Conservation (phyloP, 2,888 invertebrate genomes). For the Hirtodrosophila duncani region DNA sequence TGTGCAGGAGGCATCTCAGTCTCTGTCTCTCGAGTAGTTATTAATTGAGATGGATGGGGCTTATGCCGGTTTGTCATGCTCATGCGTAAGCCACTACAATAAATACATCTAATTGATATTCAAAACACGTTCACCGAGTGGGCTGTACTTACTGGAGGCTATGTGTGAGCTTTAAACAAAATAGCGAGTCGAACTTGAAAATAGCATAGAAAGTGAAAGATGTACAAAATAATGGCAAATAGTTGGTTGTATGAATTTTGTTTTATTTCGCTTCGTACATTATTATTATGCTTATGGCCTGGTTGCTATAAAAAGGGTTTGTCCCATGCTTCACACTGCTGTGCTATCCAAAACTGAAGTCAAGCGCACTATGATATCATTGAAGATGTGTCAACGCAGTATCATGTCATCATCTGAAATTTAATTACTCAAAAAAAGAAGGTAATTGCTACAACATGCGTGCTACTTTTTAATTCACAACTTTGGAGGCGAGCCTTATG, state of each 20-base stretch:
- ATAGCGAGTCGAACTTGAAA: constrained; percentile 53
- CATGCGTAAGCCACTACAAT: constrained; percentile 9
- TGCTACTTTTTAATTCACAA: constrained; percentile 38
- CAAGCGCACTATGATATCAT: constrained; percentile 29
- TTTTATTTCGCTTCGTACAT: no score
- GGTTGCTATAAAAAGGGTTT: constrained; percentile 49
- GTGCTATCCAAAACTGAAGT: no score
- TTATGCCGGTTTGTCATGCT: constrained; percentile 21
- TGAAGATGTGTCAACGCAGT: constrained; percentile 19
- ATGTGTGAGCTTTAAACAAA: constrained; percentile 12
- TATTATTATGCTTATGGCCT: constrained; percentile 33
- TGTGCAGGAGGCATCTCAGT: constrained; percentile 5
- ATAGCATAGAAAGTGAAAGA: constrained; percentile 33
- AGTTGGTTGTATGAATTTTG: constrained; percentile 20
- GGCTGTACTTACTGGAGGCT: constrained; percentile 4
- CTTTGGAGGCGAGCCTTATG: constrained; percentile 14
- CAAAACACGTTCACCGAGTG: constrained; percentile 28
- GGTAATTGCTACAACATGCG: constrained; percentile 40
- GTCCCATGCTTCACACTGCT: constrained; percentile 14
- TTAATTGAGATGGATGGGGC: constrained; percentile 44
- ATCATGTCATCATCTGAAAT: constrained; percentile 37
- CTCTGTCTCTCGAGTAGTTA: constrained; percentile 8
- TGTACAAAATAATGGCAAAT: constrained; percentile 13
- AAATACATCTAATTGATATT: constrained; percentile 29
- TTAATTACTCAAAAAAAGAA: constrained; percentile 48